A percentile compares a stretch with the other conserved stretches of the same genome.
Evolutionary conservation across 2,797 vertebrate species (phyloP).

Genomic region (Serranus cabrilla): DNA sequence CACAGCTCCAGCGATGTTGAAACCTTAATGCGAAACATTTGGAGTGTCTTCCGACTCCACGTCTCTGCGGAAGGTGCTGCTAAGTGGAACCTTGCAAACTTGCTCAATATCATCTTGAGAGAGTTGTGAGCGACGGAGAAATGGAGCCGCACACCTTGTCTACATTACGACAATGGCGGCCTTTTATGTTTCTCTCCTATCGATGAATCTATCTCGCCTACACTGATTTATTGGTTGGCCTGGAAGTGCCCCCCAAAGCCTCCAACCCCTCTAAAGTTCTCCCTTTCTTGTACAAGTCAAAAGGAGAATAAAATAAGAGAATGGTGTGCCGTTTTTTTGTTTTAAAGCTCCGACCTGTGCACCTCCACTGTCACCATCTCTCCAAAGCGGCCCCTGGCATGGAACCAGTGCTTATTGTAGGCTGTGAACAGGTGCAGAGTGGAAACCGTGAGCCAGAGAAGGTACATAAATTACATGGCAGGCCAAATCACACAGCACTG

Average conservation of each 20-base stretch:
- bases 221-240: conserved; percentile 78
- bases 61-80: conserved; percentile 53
- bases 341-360: conserved; percentile 60
- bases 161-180: conserved; percentile 71
- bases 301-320: conserved; percentile 59
- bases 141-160: conserved; percentile 76
- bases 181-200: conserved; percentile 79
- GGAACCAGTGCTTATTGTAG: conserved; percentile 70
- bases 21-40: conserved; percentile 83
- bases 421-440: conserved; percentile 83
- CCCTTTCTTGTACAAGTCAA: conserved; percentile 54
- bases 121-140: conserved; percentile 50
- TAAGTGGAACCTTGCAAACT: conserved; percentile 75
- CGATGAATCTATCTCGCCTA: conserved; percentile 80
- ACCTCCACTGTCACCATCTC: conserved; percentile 63
- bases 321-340: conserved; percentile 49
- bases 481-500: conserved; percentile 72
- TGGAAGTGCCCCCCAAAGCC: conserved; percentile 56
- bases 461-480: conserved; percentile 83
- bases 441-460: conserved; percentile 69
- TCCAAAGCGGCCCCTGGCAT: conserved; percentile 50
- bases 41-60: conserved; percentile 65
- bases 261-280: conserved; percentile 35
- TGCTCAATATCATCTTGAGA: conserved; percentile 54
- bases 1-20: conserved; percentile 42